Evolutionary conservation across 2,113 vertebrate genomes (phyloP).

Genomic region (Cyrtonyx montezumae): DNA sequence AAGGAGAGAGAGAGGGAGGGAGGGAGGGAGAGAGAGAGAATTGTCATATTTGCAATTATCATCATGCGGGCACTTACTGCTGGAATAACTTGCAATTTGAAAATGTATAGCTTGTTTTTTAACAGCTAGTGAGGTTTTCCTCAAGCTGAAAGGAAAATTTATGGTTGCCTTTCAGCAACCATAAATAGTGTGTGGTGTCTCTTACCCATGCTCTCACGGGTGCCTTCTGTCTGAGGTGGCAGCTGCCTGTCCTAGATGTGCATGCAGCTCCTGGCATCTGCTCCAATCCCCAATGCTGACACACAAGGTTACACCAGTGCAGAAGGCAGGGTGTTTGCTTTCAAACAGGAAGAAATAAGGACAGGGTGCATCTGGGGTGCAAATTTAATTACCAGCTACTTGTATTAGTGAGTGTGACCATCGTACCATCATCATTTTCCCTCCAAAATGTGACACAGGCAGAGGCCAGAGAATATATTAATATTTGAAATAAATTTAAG

Average conservation of each 20-base stretch:
- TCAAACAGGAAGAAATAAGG: slow-evolving; percentile 45
- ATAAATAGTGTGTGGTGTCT: not conserved
- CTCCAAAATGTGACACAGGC: not conserved
- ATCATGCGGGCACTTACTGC: not conserved
- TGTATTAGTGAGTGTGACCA: not conserved
- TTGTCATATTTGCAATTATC: not conserved
- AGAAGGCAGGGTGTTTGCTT: slow-evolving; percentile 53
- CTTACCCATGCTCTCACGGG: not conserved
- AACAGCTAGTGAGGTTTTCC: not conserved
- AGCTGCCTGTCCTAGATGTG: slow-evolving; percentile 13
- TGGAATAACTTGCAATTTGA: not conserved
- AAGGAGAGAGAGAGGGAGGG: not conserved
- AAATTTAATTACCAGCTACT: not conserved
- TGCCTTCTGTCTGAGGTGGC: not conserved
- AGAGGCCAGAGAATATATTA: not conserved
- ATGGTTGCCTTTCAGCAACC: not conserved
- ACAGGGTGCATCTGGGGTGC: slow-evolving; percentile 31
- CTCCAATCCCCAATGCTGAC: not conserved
- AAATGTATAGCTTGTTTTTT: not conserved
- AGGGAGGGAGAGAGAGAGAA: not conserved
- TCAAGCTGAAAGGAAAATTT: not conserved
- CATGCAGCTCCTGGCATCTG: slow-evolving; percentile 17
- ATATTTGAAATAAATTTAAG: slow-evolving; percentile 32
- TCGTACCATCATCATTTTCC: not conserved
- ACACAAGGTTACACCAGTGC: not conserved